Conservation (phyloP, 2,797 vertebrate species). For the Chelonia mydas region DNA sequence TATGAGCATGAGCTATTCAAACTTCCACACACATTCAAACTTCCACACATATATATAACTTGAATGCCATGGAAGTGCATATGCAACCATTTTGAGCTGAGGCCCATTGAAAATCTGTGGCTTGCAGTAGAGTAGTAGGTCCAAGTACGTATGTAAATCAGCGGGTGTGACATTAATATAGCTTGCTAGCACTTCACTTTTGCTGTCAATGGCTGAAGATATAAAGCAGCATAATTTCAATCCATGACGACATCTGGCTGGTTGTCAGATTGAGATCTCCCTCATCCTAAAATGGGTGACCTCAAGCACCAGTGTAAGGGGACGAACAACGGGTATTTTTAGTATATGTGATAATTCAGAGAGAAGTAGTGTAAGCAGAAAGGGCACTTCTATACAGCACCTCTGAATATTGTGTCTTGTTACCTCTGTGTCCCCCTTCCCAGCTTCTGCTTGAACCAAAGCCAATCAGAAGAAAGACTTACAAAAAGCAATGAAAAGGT, state of each 20-base stretch:
- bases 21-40: neutral
- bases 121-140: neutral
- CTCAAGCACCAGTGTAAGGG: neutral
- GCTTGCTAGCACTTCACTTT: neutral
- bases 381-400: neutral
- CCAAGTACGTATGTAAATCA: neutral
- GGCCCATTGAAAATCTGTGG: neutral
- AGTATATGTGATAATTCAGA: neutral
- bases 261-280: neutral
- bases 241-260: neutral
- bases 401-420: neutral
- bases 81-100: neutral
- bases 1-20: neutral
- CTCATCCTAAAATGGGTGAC: rapidly evolving
- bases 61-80: neutral
- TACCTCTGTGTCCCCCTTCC: too few relatives aligned
- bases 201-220: neutral
- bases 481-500: too few relatives aligned
- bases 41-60: neutral
- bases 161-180: neutral
- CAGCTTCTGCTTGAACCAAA: too few relatives aligned
- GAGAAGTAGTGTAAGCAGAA: neutral
- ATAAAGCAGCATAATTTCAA: neutral
- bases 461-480: too few relatives aligned
- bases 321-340: neutral